Percentiles rank a stretch among this genome's conserved stretches.
phyloP scores from a whole-genome alignment of 2,888 invertebrate genomes.

The Teleiodes luculella region DNA sequence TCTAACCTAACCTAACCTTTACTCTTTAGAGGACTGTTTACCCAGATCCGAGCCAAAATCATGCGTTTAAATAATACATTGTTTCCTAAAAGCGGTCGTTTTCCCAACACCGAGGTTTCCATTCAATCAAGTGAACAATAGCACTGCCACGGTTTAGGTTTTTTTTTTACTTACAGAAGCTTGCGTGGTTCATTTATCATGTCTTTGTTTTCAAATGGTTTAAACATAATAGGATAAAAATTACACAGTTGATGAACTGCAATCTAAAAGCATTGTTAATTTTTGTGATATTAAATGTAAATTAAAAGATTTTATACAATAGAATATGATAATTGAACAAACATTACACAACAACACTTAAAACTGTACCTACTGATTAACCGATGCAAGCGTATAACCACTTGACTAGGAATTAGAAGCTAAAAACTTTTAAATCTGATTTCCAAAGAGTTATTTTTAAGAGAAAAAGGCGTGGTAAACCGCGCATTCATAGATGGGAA shows the following conservation, averaged over 20 bases:
- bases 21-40: conserved; percentile 5
- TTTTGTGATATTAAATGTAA: no score
- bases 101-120: conserved; percentile 27
- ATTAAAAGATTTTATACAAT: no score
- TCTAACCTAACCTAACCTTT: not conserved
- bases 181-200: conserved; percentile 25
- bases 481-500: no score
- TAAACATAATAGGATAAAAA: not conserved
- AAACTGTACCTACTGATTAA: no score
- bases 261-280: no score
- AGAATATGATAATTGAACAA: no score
- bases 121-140: conserved; percentile 35
- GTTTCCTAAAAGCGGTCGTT: conserved; percentile 15
- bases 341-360: no score
- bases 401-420: not conserved
- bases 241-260: not conserved
- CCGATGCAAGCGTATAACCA: no score
- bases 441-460: no score
- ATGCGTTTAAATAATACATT: conserved; percentile 15
- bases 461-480: no score
- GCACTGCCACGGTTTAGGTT: conserved; percentile 23
- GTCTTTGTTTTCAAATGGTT: conserved; percentile 17
- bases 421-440: not conserved
- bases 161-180: conserved; percentile 25
- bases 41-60: conserved; percentile 8